These are phyloP conservation scores for Nymphalis c-album DNA, from an alignment of 2,888 invertebrate species.

Conservation along the genomic window DNA sequence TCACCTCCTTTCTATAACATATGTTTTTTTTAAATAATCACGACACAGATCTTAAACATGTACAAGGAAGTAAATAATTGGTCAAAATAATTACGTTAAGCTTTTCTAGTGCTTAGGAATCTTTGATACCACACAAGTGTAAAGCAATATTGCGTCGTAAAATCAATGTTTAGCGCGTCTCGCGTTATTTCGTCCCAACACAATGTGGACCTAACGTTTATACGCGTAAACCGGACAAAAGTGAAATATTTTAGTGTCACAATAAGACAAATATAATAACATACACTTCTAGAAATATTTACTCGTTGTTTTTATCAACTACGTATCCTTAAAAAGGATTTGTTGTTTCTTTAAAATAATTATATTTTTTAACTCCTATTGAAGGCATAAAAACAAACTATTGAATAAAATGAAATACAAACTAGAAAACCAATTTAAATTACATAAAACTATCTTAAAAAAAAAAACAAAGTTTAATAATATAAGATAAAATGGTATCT, in stretches of 20 bases:
- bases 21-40: too few species aligned
- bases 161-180: constrained; percentile 61
- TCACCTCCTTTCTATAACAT: too few species aligned
- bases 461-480: constrained; percentile 1
- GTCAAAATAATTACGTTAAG: neutral
- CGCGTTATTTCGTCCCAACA: constrained; percentile 41
- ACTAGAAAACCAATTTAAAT: neutral
- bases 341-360: neutral
- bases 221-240: constrained; percentile 30
- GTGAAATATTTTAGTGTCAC: constrained; percentile 26
- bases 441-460: neutral
- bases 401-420: too few species aligned
- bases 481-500: too few species aligned
- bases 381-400: too few species aligned
- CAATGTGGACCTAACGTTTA: constrained; percentile 42
- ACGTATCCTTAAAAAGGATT: neutral
- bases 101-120: constrained; percentile 44
- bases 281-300: neutral
- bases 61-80: too few species aligned
- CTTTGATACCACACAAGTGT: constrained; percentile 53
- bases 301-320: neutral
- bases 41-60: too few species aligned
- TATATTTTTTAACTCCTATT: too few species aligned
- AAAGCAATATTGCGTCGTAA: constrained; percentile 61
- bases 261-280: neutral